A percentile compares a stretch with the other conserved stretches of the same genome.
Conservation (phyloP, 92 coral and sea anemone species). For the Actinernus sp. region DNA sequence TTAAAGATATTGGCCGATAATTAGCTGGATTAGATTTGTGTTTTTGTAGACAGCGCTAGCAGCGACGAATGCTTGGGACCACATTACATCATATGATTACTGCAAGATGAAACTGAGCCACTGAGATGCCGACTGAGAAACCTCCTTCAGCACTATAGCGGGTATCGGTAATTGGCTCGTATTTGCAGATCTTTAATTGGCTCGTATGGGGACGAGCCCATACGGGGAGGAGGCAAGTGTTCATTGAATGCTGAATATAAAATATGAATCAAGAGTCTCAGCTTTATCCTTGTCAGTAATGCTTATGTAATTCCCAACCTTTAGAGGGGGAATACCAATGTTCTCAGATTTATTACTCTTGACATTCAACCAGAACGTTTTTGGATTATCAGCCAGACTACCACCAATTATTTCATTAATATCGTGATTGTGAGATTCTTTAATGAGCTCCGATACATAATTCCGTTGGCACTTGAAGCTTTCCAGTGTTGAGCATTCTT, state of each 20-base stretch:
- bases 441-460: slow-evolving; percentile 34
- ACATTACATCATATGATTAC: slow-evolving; percentile 21
- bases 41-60: slow-evolving; percentile 46
- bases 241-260: slow-evolving; percentile 35
- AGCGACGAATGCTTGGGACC: slow-evolving; percentile 62
- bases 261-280: slow-evolving; percentile 34
- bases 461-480: slow-evolving; percentile 46
- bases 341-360: slow-evolving; percentile 34
- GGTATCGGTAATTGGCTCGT: slow-evolving; percentile 20
- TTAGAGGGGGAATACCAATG: slow-evolving; percentile 43
- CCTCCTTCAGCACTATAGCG: slow-evolving; percentile 20
- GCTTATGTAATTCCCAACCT: slow-evolving; percentile 2
- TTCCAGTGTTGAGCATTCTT: slow-evolving; percentile 37
- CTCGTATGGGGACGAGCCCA: slow-evolving; percentile 6
- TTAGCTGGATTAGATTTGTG: slow-evolving; percentile 45
- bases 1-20: slow-evolving; percentile 51
- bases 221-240: slow-evolving; percentile 10
- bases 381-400: slow-evolving; percentile 40
- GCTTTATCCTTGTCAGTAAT: slow-evolving; percentile 56
- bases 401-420: slow-evolving; percentile 43
- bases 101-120: slow-evolving; percentile 49
- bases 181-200: slow-evolving; percentile 23
- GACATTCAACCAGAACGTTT: slow-evolving; percentile 55
- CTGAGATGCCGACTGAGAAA: slow-evolving; percentile 17
- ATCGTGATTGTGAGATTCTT: slow-evolving; percentile 41